Evolutionary conservation across 2,888 invertebrate genomes (phyloP).

Genomic region (Dynastes tityus): DNA sequence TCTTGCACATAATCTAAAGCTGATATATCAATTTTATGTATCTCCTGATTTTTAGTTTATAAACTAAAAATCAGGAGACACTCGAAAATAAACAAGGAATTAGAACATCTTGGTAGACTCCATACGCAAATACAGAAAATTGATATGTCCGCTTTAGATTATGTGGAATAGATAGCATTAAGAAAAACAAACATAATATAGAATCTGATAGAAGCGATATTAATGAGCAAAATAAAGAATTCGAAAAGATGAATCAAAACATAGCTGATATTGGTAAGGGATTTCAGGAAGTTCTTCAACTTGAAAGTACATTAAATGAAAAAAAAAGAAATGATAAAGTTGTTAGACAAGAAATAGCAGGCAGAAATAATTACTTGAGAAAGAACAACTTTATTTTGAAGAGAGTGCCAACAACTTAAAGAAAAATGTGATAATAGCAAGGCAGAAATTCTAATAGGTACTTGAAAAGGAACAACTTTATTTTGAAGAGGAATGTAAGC

Average conservation of each 20-base stretch:
- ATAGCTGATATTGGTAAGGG: background rate
- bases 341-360: too few species aligned
- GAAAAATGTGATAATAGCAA: background rate
- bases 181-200: background rate
- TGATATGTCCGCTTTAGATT: slow-evolving; percentile 4
- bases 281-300: background rate
- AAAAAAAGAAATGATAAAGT: background rate
- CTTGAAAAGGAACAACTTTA: slow-evolving; percentile 6
- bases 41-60: slow-evolving; percentile 3
- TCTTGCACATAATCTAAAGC: slow-evolving; percentile 10
- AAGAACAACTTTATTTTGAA: too few species aligned
- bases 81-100: slow-evolving; percentile 9
- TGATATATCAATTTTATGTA: slow-evolving; percentile 12
- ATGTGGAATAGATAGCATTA: background rate
- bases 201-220: background rate
- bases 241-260: background rate
- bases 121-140: background rate
- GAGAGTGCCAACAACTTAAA: background rate
- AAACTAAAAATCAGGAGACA: slow-evolving; percentile 1
- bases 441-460: background rate
- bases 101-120: background rate
- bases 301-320: background rate
- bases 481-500: slow-evolving; percentile 6
- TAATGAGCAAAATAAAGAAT: background rate
- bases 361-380: too few species aligned